These are phyloP conservation scores for Cataglyphis hispanica DNA, from an alignment of 1,140 invertebrate genomes.

Conservation along the genomic window DNA sequence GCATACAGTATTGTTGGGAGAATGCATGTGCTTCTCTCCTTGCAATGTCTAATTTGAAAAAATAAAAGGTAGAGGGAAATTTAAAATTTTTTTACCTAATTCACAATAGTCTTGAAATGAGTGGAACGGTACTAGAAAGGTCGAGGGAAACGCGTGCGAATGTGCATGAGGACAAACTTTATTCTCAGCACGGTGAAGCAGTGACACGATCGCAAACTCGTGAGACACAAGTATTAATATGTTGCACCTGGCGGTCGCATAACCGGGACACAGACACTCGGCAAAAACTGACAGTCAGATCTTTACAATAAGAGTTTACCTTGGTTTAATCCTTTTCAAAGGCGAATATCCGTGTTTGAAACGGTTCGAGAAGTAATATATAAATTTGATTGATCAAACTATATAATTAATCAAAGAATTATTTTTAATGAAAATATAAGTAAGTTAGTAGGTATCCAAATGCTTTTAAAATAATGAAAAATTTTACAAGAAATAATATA, in stretches of 20 bases:
- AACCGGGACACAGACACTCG: conserved; percentile 70
- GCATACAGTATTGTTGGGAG: background rate
- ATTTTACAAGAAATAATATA: background rate
- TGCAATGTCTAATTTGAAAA: background rate
- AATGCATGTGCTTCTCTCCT: background rate
- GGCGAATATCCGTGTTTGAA: background rate
- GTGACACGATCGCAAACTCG: conserved; percentile 65
- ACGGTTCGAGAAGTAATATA: background rate
- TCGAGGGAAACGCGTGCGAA: background rate
- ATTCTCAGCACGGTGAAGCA: conserved; percentile 35
- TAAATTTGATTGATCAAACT: background rate
- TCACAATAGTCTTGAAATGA: background rate
- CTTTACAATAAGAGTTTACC: conserved; percentile 31
- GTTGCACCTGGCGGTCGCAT: conserved; percentile 68
- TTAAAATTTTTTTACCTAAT: background rate
- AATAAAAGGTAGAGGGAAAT: background rate
- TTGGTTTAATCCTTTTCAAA: background rate
- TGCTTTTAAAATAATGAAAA: background rate
- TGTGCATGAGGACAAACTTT: conserved; percentile 25
- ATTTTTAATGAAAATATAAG: background rate
- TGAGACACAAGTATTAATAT: conserved; percentile 67
- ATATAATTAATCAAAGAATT: background rate
- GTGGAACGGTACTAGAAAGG: conserved; percentile 31
- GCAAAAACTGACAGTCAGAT: conserved; percentile 19
- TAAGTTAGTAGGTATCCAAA: background rate